A percentile compares a stretch with the other conserved stretches of the same genome.
Conservation (phyloP, 2,888 invertebrate genomes). For the Heliconius aoede region DNA sequence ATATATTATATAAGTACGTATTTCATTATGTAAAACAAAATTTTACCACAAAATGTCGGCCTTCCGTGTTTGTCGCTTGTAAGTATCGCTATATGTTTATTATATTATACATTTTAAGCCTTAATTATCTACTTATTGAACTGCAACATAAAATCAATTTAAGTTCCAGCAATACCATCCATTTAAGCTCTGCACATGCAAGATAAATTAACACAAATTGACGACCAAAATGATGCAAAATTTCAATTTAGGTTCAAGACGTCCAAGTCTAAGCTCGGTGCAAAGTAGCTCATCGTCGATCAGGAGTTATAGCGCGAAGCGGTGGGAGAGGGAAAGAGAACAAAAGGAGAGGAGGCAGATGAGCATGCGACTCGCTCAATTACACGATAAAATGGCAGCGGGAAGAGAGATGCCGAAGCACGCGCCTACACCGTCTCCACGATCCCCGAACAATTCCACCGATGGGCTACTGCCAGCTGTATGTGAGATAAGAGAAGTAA, state of each 20-base stretch:
- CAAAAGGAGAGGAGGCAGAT: conserved; percentile 92
- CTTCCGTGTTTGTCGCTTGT: conserved; percentile 39
- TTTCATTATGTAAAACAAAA: conserved; percentile 15
- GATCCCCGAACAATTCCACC: conserved; percentile 91
- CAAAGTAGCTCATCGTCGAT: conserved; percentile 93
- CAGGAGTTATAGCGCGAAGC: conserved; percentile 91
- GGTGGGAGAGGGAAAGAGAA: conserved; percentile 91
- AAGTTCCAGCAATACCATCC: neutral
- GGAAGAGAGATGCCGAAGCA: conserved; percentile 76
- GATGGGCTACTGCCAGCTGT: conserved; percentile 92
- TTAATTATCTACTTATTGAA: neutral
- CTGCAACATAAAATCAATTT: neutral
- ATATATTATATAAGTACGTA: conserved; percentile 3
- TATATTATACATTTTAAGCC: conserved; percentile 1
- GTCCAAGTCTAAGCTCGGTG: conserved; percentile 93
- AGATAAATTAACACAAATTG: neutral
- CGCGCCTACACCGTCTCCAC: conserved; percentile 88
- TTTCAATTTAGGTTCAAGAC: conserved; percentile 87
- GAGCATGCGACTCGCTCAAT: conserved; percentile 89
- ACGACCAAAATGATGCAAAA: conserved; percentile 28
- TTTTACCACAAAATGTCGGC: conserved; percentile 36
- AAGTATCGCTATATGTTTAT: conserved; percentile 32
- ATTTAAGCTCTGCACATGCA: neutral
- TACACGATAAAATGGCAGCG: conserved; percentile 86
- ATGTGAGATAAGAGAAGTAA: conserved; percentile 91